These are phyloP conservation scores for Proterorhinus semilunaris DNA, from an alignment of 2,113 vertebrate species.

Conservation along the genomic window DNA sequence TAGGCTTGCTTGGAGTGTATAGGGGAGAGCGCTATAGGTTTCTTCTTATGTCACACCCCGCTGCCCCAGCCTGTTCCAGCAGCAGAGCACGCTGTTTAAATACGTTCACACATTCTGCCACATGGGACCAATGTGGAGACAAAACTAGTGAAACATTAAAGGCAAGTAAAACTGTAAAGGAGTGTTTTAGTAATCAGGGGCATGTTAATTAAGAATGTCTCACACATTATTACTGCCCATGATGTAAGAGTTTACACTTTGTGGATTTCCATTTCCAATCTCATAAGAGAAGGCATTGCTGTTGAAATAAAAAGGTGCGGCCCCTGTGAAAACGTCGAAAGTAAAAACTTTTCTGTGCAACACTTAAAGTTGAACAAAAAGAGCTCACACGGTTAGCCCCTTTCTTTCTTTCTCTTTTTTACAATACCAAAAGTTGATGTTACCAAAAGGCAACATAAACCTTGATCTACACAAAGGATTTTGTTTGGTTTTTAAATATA, in stretches of 20 bases:
- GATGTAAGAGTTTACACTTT: background rate
- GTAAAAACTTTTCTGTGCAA: background rate
- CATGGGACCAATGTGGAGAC: background rate
- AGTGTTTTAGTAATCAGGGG: background rate
- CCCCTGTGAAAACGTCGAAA: background rate
- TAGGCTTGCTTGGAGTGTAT: conserved; percentile 1
- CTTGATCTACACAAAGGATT: too few relatives aligned
- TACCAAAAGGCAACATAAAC: background rate
- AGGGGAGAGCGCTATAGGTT: conserved; percentile 9
- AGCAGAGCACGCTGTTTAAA: conserved; percentile 42
- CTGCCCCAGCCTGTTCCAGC: background rate
- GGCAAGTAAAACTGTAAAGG: background rate
- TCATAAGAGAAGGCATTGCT: background rate
- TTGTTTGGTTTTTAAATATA: background rate
- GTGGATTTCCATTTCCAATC: background rate
- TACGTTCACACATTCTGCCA: conserved; percentile 11
- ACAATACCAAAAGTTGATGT: background rate
- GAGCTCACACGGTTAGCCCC: background rate
- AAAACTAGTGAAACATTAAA: background rate
- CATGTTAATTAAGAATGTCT: background rate
- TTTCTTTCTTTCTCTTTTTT: background rate
- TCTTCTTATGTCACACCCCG: conserved; percentile 4
- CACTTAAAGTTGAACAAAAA: background rate
- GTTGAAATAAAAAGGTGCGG: background rate
- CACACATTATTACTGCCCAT: background rate